phyloP scores from a whole-genome alignment of 2,888 invertebrate genomes.

The Heliconius erato region DNA sequence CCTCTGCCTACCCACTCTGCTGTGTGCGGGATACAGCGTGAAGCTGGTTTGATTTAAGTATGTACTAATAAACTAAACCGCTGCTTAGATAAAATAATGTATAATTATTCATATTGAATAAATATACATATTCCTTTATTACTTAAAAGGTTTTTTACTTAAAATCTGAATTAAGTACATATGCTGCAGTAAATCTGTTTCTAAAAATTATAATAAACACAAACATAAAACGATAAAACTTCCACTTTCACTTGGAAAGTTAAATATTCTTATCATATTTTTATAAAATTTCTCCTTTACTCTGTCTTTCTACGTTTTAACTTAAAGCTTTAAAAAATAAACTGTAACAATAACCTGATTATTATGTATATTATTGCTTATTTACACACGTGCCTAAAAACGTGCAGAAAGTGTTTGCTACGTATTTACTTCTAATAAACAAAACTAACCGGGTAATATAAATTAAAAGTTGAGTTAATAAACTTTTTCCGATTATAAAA shows the following conservation, averaged over 20 bases:
- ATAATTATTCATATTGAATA: too few relatives aligned
- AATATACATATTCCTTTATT: too few relatives aligned
- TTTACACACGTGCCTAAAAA: conserved; percentile 31
- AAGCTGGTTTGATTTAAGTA: too few relatives aligned
- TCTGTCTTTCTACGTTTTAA: conserved; percentile 8
- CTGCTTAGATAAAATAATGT: neutral
- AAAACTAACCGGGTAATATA: conserved; percentile 14
- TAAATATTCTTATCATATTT: neutral
- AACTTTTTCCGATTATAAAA: neutral
- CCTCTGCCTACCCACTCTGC: too few relatives aligned
- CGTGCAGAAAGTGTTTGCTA: conserved; percentile 32
- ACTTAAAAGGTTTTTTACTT: too few relatives aligned
- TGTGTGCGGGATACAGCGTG: too few relatives aligned
- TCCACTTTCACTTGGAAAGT: neutral
- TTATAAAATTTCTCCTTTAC: neutral
- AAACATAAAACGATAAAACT: too few relatives aligned
- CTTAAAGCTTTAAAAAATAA: conserved; percentile 14
- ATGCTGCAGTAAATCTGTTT: neutral
- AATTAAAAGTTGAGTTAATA: neutral
- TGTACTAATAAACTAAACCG: neutral
- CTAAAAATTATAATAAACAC: too few relatives aligned
- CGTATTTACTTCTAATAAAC: conserved; percentile 14
- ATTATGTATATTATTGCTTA: conserved; percentile 7
- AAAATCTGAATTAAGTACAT: neutral
- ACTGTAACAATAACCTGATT: conserved; percentile 16